phyloP scores from a whole-genome alignment of 2,888 invertebrate genomes.

The Synergus umbraculus region DNA sequence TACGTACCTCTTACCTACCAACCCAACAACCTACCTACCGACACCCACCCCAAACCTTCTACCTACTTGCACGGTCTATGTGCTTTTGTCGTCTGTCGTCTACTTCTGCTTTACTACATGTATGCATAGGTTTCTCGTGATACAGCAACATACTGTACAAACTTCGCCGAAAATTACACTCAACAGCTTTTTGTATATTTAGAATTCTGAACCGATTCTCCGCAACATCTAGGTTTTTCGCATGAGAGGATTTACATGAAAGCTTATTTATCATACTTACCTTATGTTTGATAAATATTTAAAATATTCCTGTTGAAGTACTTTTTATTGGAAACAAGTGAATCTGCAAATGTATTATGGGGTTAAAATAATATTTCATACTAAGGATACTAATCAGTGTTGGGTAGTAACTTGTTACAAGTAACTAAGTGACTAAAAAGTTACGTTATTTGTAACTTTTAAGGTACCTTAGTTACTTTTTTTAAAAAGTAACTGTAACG shows the following conservation, averaged over 20 bases:
- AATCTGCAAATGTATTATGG: too few species aligned
- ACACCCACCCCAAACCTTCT: slow-evolving; percentile 8
- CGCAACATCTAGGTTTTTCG: not conserved
- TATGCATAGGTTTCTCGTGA: not conserved
- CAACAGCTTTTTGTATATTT: not conserved
- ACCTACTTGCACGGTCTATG: slow-evolving; percentile 2
- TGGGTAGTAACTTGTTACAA: too few species aligned
- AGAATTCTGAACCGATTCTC: not conserved
- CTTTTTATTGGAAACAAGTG: not conserved
- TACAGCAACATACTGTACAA: not conserved
- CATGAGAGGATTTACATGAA: not conserved
- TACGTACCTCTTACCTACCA: slow-evolving; percentile 24
- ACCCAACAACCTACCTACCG: slow-evolving; percentile 38
- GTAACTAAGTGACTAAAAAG: too few species aligned
- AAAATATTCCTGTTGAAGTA: not conserved
- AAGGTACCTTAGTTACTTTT: too few species aligned
- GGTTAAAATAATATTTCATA: too few species aligned
- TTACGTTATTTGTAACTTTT: too few species aligned
- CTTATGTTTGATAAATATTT: not conserved
- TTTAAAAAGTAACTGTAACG: too few species aligned
- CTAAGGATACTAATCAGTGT: too few species aligned
- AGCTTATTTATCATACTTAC: slow-evolving; percentile 16
- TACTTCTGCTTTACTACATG: not conserved
- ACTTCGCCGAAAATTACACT: not conserved
- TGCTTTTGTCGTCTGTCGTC: slow-evolving; percentile 37